These are phyloP conservation scores for Cataglyphis albicans DNA, from an alignment of 2,888 invertebrate species.

Conservation along the genomic window DNA sequence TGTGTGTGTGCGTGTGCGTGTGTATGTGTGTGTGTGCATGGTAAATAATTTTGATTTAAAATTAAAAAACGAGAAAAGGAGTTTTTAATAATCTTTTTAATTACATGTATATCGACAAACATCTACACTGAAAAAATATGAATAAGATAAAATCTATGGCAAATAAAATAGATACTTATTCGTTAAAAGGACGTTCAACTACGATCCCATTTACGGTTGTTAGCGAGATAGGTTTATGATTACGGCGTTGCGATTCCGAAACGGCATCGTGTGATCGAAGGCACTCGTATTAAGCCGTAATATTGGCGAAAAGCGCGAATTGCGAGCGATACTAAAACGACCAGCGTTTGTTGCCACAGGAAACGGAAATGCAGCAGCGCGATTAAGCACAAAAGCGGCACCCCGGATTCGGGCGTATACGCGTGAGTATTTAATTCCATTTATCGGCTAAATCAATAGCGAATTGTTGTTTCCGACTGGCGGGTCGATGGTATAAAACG, in stretches of 20 bases:
- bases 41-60: neutral
- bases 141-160: neutral
- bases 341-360: constrained; percentile 38
- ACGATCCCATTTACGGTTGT: neutral
- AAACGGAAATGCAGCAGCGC: constrained; percentile 47
- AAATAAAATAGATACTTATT: neutral
- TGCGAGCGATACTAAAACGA: constrained; percentile 38
- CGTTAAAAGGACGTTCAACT: constrained; percentile 10
- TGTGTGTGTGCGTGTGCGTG: too few relatives aligned
- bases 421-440: constrained; percentile 60
- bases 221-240: constrained; percentile 35
- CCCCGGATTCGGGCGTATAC: neutral
- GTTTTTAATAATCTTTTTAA: neutral
- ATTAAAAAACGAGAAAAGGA: neutral
- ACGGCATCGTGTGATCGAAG: constrained; percentile 34
- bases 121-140: neutral
- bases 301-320: constrained; percentile 27
- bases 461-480: constrained; percentile 60
- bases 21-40: neutral
- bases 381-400: constrained; percentile 57
- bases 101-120: neutral
- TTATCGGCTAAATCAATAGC: constrained; percentile 63
- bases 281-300: constrained; percentile 39
- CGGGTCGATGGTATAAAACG: constrained; percentile 32
- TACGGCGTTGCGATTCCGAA: constrained; percentile 15